Evolutionary conservation across 92 coral and sea anemone species (phyloP).

Genomic region (Porites divaricata): DNA sequence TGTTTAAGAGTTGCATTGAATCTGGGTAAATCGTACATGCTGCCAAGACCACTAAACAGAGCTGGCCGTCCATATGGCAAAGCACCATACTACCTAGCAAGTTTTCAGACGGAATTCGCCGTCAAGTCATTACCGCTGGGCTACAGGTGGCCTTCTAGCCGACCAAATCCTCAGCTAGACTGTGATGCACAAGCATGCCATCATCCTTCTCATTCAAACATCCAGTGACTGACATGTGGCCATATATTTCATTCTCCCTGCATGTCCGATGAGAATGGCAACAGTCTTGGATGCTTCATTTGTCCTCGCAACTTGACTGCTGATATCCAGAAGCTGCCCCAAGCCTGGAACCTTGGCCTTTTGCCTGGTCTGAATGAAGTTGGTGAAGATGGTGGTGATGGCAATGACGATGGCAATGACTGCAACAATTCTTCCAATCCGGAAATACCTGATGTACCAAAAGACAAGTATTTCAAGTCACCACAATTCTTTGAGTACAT

Average conservation of each 20-base stretch:
- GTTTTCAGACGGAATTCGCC: constrained; percentile 38
- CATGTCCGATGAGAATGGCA: constrained; percentile 26
- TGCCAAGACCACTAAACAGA: constrained; percentile 57
- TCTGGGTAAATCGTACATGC: constrained; percentile 46
- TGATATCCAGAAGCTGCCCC: constrained; percentile 1
- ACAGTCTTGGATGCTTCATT: constrained; percentile 29
- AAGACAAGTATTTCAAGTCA: background rate
- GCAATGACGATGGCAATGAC: background rate
- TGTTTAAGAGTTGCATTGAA: constrained; percentile 68
- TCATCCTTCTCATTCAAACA: constrained; percentile 1
- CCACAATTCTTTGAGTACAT: background rate
- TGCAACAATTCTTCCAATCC: background rate
- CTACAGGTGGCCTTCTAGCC: constrained; percentile 58
- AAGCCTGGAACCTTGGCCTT: background rate
- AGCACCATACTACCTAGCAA: constrained; percentile 57
- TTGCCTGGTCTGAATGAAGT: background rate
- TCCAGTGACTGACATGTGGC: constrained; percentile 63
- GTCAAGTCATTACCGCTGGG: constrained; percentile 64
- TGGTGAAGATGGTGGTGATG: background rate
- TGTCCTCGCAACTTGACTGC: constrained; percentile 4
- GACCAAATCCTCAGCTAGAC: constrained; percentile 49
- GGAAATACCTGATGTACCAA: background rate
- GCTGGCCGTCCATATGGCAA: constrained; percentile 65
- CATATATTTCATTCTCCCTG: constrained; percentile 58
- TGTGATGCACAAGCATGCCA: constrained; percentile 56